Percentiles rank a stretch among this genome's conserved stretches.
Evolutionary conservation across 2,888 invertebrate genomes (phyloP).

Genomic region (Eilema caniola): DNA sequence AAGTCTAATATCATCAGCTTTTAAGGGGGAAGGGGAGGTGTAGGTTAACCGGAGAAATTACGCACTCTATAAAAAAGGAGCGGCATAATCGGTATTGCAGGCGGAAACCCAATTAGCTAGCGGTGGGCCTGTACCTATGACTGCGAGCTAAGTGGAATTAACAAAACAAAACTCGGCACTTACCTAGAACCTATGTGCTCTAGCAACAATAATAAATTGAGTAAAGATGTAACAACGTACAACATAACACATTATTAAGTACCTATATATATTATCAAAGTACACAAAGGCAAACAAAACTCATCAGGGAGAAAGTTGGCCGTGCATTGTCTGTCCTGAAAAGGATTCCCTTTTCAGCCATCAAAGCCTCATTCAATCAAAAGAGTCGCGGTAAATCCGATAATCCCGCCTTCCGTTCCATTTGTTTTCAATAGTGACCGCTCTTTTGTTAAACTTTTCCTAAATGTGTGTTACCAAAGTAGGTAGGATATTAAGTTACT

Average conservation of each 20-base stretch:
- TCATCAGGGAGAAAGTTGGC: slow-evolving; percentile 21
- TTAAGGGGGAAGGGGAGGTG: too few species aligned
- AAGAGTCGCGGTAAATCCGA: slow-evolving; percentile 45
- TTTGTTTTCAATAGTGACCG: slow-evolving; percentile 54
- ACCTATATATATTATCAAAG: background rate
- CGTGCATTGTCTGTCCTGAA: slow-evolving; percentile 38
- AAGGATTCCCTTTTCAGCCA: slow-evolving; percentile 36
- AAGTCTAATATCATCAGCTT: too few species aligned
- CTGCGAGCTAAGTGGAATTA: too few species aligned
- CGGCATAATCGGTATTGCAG: too few species aligned
- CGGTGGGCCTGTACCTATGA: too few species aligned
- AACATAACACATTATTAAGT: too few species aligned
- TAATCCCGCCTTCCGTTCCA: slow-evolving; percentile 54
- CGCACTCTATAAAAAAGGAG: too few species aligned
- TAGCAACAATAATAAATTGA: background rate
- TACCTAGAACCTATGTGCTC: too few species aligned
- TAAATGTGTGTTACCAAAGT: background rate
- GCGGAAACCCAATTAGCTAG: too few species aligned
- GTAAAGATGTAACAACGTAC: background rate
- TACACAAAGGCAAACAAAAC: slow-evolving; percentile 14
- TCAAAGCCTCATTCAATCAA: slow-evolving; percentile 52
- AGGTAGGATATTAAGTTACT: background rate
- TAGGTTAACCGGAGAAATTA: too few species aligned
- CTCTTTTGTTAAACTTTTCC: slow-evolving; percentile 45
- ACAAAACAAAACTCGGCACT: too few species aligned